phyloP scores from a whole-genome alignment of 1,140 invertebrate species.

The Cyclina sinensis region DNA sequence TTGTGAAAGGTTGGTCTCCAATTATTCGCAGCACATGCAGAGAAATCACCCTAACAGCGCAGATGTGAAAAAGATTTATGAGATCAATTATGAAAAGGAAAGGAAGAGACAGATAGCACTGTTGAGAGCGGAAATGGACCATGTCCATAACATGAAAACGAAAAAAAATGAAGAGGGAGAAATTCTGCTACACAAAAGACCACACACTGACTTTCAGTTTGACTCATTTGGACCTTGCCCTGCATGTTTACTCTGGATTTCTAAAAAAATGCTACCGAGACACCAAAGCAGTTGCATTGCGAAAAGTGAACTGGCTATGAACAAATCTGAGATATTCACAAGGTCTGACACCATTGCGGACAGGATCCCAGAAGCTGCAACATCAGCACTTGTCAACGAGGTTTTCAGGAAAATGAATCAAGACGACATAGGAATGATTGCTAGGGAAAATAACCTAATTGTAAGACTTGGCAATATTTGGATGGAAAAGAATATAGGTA shows the following conservation, averaged over 20 bases:
- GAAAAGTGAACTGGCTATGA: not conserved
- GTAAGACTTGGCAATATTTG: constrained; percentile 40
- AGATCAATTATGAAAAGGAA: not conserved
- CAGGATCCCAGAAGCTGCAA: not conserved
- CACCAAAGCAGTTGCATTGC: not conserved
- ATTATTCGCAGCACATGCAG: constrained; percentile 46
- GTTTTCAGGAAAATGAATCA: constrained; percentile 17
- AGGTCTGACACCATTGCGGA: not conserved
- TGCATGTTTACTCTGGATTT: constrained; percentile 24
- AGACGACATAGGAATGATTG: constrained; percentile 3
- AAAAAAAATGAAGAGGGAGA: constrained; percentile 41
- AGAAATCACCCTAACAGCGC: constrained; percentile 2
- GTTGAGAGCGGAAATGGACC: constrained; percentile 29
- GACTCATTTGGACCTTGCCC: constrained; percentile 39
- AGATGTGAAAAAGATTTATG: constrained; percentile 16
- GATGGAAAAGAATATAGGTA: constrained; percentile 57
- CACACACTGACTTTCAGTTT: not conserved
- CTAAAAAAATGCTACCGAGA: constrained; percentile 9
- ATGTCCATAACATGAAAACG: constrained; percentile 20
- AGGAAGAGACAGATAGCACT: not conserved
- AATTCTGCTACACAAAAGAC: constrained; percentile 23
- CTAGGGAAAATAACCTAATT: constrained; percentile 17
- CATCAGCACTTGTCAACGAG: constrained; percentile 21
- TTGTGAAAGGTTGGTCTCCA: constrained; percentile 31
- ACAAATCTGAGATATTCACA: no score